phyloP scores from a whole-genome alignment of 2,888 invertebrate species.

The Sesamia inferens region DNA sequence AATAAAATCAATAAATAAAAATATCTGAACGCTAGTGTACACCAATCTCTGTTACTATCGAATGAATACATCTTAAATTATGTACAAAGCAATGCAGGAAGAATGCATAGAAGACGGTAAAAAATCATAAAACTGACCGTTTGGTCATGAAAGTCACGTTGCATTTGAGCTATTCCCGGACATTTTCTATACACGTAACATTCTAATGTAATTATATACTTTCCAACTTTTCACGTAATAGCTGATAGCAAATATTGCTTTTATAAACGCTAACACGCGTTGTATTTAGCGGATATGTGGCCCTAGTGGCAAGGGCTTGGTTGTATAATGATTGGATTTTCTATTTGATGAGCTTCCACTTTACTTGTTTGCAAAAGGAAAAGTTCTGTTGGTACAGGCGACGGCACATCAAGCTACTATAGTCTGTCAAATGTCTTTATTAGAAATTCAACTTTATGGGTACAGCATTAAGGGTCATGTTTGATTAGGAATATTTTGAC shows the following conservation, averaged over 20 bases:
- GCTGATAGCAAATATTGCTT: conserved; percentile 57
- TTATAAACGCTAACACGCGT: conserved; percentile 38
- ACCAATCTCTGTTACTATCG: background rate
- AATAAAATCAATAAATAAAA: too few relatives aligned
- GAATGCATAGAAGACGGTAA: background rate
- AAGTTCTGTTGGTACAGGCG: conserved; percentile 1
- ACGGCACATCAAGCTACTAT: too few relatives aligned
- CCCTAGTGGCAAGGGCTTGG: conserved; percentile 37
- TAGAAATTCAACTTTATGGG: too few relatives aligned
- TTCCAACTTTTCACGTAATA: conserved; percentile 65
- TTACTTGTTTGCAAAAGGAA: conserved; percentile 15
- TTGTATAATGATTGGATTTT: conserved; percentile 29
- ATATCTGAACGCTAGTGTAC: too few relatives aligned
- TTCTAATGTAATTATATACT: conserved; percentile 59
- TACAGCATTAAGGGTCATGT: too few relatives aligned
- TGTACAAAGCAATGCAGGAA: background rate
- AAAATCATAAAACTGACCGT: background rate
- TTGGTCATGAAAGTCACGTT: conserved; percentile 7
- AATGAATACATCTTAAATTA: background rate
- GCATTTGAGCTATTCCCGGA: conserved; percentile 20
- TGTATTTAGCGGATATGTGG: conserved; percentile 12
- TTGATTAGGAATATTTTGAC: too few relatives aligned
- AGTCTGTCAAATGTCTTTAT: too few relatives aligned
- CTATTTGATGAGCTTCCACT: conserved; percentile 32
- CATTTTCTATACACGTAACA: conserved; percentile 54